Evolutionary conservation across 2,797 vertebrate genomes (phyloP), one percentile per base, ranked within the genome.

Genomic region (Pseudochirops corinnae): DNA sequence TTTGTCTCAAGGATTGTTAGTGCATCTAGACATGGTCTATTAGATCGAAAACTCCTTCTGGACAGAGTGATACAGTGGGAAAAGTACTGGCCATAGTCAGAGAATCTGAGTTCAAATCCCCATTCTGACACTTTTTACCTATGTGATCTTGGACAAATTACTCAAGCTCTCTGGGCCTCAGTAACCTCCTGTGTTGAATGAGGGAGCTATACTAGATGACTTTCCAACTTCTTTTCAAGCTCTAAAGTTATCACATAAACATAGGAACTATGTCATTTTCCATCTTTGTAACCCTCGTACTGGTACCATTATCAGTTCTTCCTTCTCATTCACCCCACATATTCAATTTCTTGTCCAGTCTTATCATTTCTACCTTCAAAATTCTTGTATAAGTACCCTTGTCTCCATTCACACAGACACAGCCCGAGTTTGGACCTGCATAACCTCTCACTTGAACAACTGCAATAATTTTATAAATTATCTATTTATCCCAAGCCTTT

Each of bases 21-120:
- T 11, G 0, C 18, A 24, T 10, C 0, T 0, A 3, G 0, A 31
- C 56, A 33, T 33, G 31, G 5, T 12, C 28, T 28, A 26, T 94
- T 52, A 67, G 33, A 67, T 6, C 5, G 14, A 18, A 67, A 67
- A 67, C 1, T 18, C 33, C 33, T 74, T 74, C 39, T n/a, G 33
- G 62, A 39, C 5, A 74, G 62, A 74, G 16, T 74, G 14, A 18
- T 18, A 74, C 33, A 18, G 5, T 18, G 33, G 16, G 62, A 26
- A 67, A 67, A 67, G 62, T 67, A 18, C 33, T 62, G 33, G 62
- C 1, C 24, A 67, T 0, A 67, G 33, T 74, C 33, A n/a, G 33
- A 74, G 33, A 74, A 74, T 74, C 62, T 39, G 33, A 74, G 14
- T 74, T n/a, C 33, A 39, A 74, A 74, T 39, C 16, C n/a, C 67